A percentile compares a stretch with the other conserved stretches of the same genome.
Conservation (phyloP, 2,797 vertebrate species). For the Telmatherina bonti region DNA sequence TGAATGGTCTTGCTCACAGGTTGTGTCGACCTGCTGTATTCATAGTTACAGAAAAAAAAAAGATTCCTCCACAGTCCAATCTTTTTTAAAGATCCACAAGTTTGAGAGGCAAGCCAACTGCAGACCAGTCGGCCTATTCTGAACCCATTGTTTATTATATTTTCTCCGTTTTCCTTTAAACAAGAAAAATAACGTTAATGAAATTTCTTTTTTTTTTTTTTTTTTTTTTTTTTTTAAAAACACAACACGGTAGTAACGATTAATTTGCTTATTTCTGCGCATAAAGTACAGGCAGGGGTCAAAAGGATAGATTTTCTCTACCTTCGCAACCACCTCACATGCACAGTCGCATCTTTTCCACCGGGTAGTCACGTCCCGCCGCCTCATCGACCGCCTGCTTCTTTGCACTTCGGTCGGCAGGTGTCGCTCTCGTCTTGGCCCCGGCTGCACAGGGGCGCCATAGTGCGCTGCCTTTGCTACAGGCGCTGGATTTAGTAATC, state of each 20-base stretch:
- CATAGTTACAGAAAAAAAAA: neutral
- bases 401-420: conserved; percentile 70
- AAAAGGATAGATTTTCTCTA: conserved; percentile 22
- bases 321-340: conserved; percentile 29
- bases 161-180: neutral
- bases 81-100: conserved; percentile 1
- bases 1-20: neutral
- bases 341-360: conserved; percentile 24
- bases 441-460: conserved; percentile 65
- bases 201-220: no score
- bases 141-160: neutral
- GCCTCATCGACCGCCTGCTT: conserved; percentile 55
- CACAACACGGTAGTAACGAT: neutral
- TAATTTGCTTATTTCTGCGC: neutral
- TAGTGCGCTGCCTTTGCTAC: conserved; percentile 81
- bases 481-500: conserved; percentile 87
- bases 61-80: conserved; percentile 25
- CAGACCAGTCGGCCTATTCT: neutral
- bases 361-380: conserved; percentile 53
- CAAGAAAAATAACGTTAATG: neutral
- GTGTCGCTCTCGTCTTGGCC: conserved; percentile 81
- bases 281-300: neutral
- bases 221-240: no score
- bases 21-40: neutral
- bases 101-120: neutral